Percentiles rank a stretch among this genome's conserved stretches.
Conservation (phyloP, 2,113 vertebrate genomes). For the Megaleporinus macrocephalus region DNA sequence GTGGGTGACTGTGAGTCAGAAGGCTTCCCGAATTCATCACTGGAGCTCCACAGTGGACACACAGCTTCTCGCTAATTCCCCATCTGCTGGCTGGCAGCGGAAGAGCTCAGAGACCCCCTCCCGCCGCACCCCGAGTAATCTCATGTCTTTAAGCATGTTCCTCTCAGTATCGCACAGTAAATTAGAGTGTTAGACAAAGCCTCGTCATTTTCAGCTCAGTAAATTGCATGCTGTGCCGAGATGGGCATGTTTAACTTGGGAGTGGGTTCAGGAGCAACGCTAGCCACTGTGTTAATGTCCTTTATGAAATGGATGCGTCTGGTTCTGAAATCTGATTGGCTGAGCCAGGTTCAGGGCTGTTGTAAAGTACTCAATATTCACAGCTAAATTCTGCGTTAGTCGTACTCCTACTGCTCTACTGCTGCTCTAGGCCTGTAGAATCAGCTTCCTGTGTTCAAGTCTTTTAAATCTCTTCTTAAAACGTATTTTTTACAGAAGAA, state of each 20-base stretch:
- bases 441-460: too few species aligned
- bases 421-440: too few species aligned
- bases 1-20: neutral
- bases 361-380: too few species aligned
- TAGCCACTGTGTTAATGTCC: neutral
- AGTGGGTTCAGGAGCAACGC: neutral
- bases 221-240: neutral
- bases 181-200: neutral
- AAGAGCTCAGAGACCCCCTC: constrained; percentile 4
- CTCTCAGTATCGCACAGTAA: neutral
- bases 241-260: neutral
- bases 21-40: neutral
- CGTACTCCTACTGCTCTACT: too few species aligned
- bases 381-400: too few species aligned
- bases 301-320: neutral
- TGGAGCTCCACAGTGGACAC: neutral
- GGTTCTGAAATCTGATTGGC: neutral
- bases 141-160: neutral
- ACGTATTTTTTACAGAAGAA: too few species aligned
- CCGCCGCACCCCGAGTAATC: neutral
- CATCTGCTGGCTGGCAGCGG: neutral
- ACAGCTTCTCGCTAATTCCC: neutral
- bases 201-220: neutral
- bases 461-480: too few species aligned
- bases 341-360: too few species aligned